Base-by-base conservation (phyloP, 2,888 invertebrate species). In the Drosophila colorata region DNA sequence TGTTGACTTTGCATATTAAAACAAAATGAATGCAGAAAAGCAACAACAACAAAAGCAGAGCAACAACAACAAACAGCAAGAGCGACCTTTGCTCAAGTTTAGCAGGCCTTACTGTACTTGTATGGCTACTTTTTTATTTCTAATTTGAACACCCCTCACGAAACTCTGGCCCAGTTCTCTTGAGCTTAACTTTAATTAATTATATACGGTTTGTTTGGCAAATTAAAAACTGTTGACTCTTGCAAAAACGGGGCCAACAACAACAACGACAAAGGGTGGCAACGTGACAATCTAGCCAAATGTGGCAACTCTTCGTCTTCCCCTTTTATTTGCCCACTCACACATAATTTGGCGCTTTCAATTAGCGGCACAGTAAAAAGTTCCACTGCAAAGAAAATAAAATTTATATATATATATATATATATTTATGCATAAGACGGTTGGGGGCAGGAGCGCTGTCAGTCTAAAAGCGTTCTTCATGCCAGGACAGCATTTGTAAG, bases 1-100 rank as follows among this genome's bases (percentile, higher is more conserved):
- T 83, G 84, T 86, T 86, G 84, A 83, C 84, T 83, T 84, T 83
- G 87, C 83, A 86, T 87, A 83, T 83, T 83, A 87, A 86, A 83
- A 78, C 81, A 75, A 86, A 86, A 79, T 81, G 84, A 83, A 86
- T 87, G 84, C 83, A 85, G 64, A 69, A 72, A 68, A 80, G 66
- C 70, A 69, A 35, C 56, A 67, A 48, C 49, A 74, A 59, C 1
- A 11, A 31, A 33, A 33, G 13, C 11, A 33, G 13, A 31, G 9
- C 43, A 56, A 44, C 44, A 67, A 41, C 18, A 55, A 43, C 43
- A 59, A 23, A 46, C 31, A 51, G 28, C 47, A 55, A 37, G 37
- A 59, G 51, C 35, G 60, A 68, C 82, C 59, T 73, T 69, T 58
- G 59, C 67, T 66, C 61, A 56, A 65, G 58, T 56, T 55, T 25